Evolutionary conservation across 2,113 vertebrate species (phyloP), one percentile per base, ranked within the genome.

Genomic region (Hippocampus guttulatus): DNA sequence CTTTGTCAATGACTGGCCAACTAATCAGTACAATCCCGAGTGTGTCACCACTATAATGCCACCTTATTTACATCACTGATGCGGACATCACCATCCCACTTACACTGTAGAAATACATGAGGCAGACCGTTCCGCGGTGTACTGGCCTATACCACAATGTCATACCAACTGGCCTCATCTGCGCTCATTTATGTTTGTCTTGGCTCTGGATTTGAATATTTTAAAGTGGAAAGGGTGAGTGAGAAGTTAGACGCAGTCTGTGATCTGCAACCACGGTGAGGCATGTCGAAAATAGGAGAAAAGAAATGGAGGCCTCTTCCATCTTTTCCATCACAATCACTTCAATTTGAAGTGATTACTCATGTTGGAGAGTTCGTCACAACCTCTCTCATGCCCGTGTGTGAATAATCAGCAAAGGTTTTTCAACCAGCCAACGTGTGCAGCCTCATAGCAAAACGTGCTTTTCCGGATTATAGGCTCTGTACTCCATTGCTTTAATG

Each of bases 311-410:
- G 10, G 38, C 40, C 1, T 21, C 14, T 1, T 27, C 23, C 62
- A 45, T 14, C 5, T 64, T 64, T 40, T 64, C 40, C 40, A 8
- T 41, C 38, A 45, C 63, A 64, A 64, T 64, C 63, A 64, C 63
- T 64, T 64, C 10, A 64, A n/a, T 15, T 43, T 64, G 63, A 64
- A 64, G 63, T 64, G 63, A 43, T 64, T 45, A 45, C 63, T 64
- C 63, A 25, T 45, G 40, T 43, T 25, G 63, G 63, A 64, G 40
- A 43, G 63, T 45, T 45, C 21, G 40, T 64, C 43, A 43, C 63
- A 45, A 25, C 63, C 63, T 25, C 40, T 43, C 21, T 45, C 15
- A 64, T 45, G 33, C 21, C n/a, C 15, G n/a, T 23, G 11, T 11
- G 2, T 64, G 63, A 64, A 64, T 64, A 64, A 64, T 43, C 63